A percentile compares a stretch with the other conserved stretches of the same genome.
Evolutionary conservation across 2,888 invertebrate species (phyloP).

Genomic region (Ornithoptera priamus): DNA sequence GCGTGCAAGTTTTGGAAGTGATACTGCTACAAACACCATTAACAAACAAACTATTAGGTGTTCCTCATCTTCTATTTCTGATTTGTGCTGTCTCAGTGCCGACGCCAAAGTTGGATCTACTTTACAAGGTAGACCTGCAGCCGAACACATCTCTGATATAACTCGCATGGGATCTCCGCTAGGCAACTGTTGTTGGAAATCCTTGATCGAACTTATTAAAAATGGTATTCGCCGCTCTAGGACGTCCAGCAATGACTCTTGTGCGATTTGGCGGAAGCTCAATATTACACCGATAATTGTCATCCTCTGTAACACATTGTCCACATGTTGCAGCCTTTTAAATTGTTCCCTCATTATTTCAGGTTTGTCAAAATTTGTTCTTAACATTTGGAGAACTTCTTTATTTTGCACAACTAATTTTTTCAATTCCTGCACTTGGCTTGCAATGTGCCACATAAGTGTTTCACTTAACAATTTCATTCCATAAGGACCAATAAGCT

Average conservation of each 20-base stretch:
- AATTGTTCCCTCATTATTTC: constrained; percentile 99
- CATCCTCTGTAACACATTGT: constrained; percentile 97
- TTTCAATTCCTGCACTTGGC: constrained; percentile 98
- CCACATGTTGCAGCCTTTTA: constrained; percentile 92
- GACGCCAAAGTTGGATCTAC: constrained; percentile 97
- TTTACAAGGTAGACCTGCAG: constrained; percentile 95
- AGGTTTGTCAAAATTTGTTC: constrained; percentile 99
- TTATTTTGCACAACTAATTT: constrained; percentile 94
- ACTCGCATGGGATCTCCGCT: constrained; percentile 93
- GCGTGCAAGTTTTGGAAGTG: constrained; percentile 95
- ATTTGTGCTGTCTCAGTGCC: constrained; percentile 93
- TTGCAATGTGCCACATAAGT: constrained; percentile 98
- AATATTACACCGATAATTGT: constrained; percentile 98
- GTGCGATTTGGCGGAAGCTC: constrained; percentile 95
- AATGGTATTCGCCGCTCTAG: constrained; percentile 97
- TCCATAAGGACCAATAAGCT: constrained; percentile 98
- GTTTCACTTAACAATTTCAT: constrained; percentile 98
- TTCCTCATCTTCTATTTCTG: constrained; percentile 93
- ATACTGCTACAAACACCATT: constrained; percentile 99
- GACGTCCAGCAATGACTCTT: constrained; percentile 95
- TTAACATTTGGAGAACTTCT: constrained; percentile 92
- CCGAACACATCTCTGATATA: constrained; percentile 98
- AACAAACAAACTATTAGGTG: constrained; percentile 95
- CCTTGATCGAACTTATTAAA: constrained; percentile 94
- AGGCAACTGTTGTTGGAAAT: constrained; percentile 95